Base-by-base conservation (phyloP, 2,113 vertebrate genomes). In the Caloenas nicobarica region DNA sequence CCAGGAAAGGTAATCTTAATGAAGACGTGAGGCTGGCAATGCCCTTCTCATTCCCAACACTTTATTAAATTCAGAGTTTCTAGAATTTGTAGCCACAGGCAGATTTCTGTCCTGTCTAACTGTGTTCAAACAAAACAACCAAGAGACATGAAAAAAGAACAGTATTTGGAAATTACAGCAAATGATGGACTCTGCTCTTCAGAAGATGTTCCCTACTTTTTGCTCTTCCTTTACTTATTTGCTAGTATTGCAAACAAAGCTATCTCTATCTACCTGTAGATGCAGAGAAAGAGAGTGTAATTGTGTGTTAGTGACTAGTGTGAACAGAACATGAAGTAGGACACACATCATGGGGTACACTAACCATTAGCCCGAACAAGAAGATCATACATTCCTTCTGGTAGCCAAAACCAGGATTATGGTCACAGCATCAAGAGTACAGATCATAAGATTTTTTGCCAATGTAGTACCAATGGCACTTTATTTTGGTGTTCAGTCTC, bases 341-440 rank as follows among this genome's bases (percentile, higher is more conserved):
- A 13, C 13, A 40, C 6, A 14, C 2, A 4, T 25, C 15, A 33
- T 21, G 23, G 56, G 19, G 4, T 7, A 50, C 4, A 12, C 38
- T 60, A 71, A 14, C 19, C 26, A n/a, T 60, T 71, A 81, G 15
- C 9, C 40, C 34, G 79, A 48, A 74, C 31, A 58, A 36, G 28
- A 89, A 79, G 4, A 66, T 8, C 5, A 14, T 33, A 48, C 22
- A 31, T 50, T 88, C 19, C 10, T 83, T 53, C 53, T 60, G 48
- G 9, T 42, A 71, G 38, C 11, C 51, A 81, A 90, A 86, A 8
- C 9, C 31, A 79, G 14, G 10, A 13, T 68, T 54, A 44, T 26
- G 36, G 42, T 25, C 48, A 58, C 22, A 57, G 23, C 0, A 0
- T 60, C 48, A 72, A 48, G n/a, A 38, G 31, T 29, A 58, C 11